Evolutionary conservation across 2,797 vertebrate genomes (phyloP), one percentile per base, ranked within the genome.

Genomic region (Leptodactylus fallax): DNA sequence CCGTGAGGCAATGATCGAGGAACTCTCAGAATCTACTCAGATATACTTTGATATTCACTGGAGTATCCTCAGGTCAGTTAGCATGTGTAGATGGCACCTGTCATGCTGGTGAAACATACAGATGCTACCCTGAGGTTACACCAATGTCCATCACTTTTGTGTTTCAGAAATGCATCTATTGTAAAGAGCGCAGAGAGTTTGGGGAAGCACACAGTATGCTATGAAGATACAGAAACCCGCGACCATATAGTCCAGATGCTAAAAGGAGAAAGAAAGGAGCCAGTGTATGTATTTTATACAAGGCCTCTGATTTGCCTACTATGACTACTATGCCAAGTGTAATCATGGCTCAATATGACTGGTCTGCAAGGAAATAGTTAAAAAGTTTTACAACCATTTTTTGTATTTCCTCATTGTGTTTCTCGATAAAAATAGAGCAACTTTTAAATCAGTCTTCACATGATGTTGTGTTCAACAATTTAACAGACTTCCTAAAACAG

Each of bases 161-260:
- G 60, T 88, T 71, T n/a, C 92, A 96, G 96, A 91, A 95, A 96
- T 65, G 93, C 94, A 0, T 95, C 96, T 45, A 92, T 97, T 84
- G 94, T 95, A 14, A 92, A 94, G 92, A 94, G 93, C 17, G 92
- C 90, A 11, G 95, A 96, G 91, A 91, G 94, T 0, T 71, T 91
- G 8, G 95, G 96, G 86, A 93, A 96, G 90, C 91, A 94, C 91
- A 95, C 94, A 0, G 93, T 95, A 81, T 95, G 93, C 89, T 95
- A 93, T 21, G 79, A 95, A 7, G 92, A 94, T 76, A 25, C 84
- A 7, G 81, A 81, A 47, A 85, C 94, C 90, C 93, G 91, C 71
- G 92, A 95, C 5, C 92, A 91, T 21, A 94, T 96, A 1, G 90
- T 96, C 27, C 91, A 92, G 58, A 95, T 94, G 95, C 94, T 96